Conservation (phyloP, 1,140 invertebrate species). For the Fopius arisanus region DNA sequence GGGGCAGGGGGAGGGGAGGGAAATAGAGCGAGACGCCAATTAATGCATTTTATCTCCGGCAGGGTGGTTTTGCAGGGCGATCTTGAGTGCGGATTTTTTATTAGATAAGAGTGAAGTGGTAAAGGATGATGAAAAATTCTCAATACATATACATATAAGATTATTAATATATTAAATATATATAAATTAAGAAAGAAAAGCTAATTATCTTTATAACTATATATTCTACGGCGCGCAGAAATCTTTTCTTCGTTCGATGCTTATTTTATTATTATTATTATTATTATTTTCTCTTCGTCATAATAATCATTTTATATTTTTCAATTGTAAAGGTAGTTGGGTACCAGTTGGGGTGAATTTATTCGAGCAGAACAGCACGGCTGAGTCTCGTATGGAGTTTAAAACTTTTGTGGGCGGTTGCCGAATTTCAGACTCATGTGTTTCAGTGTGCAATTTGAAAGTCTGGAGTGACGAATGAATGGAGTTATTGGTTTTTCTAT, state of each 20-base stretch:
- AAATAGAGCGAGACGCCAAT: slow-evolving; percentile 2
- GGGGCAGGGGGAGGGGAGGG: too few species aligned
- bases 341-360: not conserved
- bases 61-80: not conserved
- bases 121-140: slow-evolving; percentile 9
- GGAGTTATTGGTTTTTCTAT: not conserved
- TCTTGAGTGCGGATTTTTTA: not conserved
- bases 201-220: slow-evolving; percentile 9
- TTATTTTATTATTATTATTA: too few species aligned
- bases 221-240: not conserved
- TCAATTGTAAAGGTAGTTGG: not conserved
- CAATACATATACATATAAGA: slow-evolving; percentile 26
- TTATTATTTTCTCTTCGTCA: too few species aligned
- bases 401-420: slow-evolving; percentile 23
- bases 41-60: not conserved
- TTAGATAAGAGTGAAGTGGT: not conserved
- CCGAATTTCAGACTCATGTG: not conserved
- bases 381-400: not conserved
- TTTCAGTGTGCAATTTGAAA: not conserved
- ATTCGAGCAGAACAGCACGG: not conserved
- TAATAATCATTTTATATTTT: slow-evolving; percentile 1
- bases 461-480: not conserved
- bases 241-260: not conserved
- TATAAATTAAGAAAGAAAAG: not conserved
- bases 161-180: slow-evolving; percentile 8